Base-by-base conservation (phyloP, 2,113 vertebrate genomes). In the Chloebia gouldiae region DNA sequence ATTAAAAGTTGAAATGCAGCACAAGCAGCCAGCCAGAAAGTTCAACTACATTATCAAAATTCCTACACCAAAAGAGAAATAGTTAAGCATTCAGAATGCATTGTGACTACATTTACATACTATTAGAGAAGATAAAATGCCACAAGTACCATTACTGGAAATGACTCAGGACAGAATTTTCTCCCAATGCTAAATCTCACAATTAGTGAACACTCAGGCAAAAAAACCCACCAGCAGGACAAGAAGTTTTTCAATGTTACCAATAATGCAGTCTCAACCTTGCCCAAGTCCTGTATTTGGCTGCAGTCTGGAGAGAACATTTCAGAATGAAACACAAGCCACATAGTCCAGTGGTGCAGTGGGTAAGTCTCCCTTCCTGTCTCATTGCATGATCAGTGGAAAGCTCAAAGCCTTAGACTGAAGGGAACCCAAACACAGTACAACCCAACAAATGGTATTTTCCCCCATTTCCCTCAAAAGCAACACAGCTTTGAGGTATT, bases 341-440 rank as follows among this genome's bases (percentile, higher is more conserved):
- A 70, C 45, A 44, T 10, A 66, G 17, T n/a, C 12, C 39, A n/a
- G 4, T 2, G 37, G 12, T 1, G 0, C 57, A 54, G 15, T 2
- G 24, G 16, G 23, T 17, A 9, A 56, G 15, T 7, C 2, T 21
- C 23, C 45, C 13, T 49, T 61, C 51, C 73, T 65, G 28, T 33
- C 7, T 5, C 3, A 0, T 35, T 7, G n/a, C 31, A 15, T 69
- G 27, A 64, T 24, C 39, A 42, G 44, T 8, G 18, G 25, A 92
- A 94, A 81, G 1, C 8, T 39, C 18, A 87, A 71, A 70, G 15
- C 22, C 27, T 45, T 71, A 42, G 15, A 40, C 49, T 75, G 88
- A 66, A 87, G 21, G 57, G 9, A 90, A 19, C 1, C 6, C 31
- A 60, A 84, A 89, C 19, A 76, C 7, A 33, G 27, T 18, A 47